These are phyloP conservation scores for Sinocyclocheilus anshuiensis DNA, from an alignment of 2,113 vertebrate species.

Conservation along the genomic window DNA sequence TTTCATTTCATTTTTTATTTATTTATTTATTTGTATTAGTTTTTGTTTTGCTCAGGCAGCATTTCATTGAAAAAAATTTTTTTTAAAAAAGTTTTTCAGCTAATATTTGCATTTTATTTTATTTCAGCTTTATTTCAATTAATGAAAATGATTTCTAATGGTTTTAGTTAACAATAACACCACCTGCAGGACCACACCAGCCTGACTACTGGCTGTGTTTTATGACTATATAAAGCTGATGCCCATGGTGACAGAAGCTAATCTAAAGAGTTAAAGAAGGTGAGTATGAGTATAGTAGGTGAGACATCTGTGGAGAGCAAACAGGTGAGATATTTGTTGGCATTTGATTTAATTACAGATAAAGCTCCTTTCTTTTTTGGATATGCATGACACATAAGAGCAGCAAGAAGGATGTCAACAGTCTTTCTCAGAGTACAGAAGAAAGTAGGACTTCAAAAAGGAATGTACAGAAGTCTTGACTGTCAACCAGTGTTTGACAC, in stretches of 20 bases:
- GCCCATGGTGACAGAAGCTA: conserved; percentile 85
- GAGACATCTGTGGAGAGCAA: conserved; percentile 68
- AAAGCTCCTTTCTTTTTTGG: not conserved
- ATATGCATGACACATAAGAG: not conserved
- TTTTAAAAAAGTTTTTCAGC: no score
- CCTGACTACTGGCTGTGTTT: conserved; percentile 82
- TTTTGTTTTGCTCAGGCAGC: not conserved
- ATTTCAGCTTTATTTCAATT: not conserved
- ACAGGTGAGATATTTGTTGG: conserved; percentile 68
- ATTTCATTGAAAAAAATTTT: no score
- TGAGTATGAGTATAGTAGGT: no score
- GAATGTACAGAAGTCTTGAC: no score
- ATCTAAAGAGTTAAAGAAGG: conserved; percentile 85
- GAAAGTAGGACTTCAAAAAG: not conserved
- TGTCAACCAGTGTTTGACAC: not conserved
- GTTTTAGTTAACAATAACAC: conserved; percentile 2
- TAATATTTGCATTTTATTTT: not conserved
- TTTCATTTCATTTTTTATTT: not conserved
- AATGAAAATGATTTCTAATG: not conserved
- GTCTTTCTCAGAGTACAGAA: not conserved
- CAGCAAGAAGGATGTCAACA: not conserved
- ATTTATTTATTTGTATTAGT: not conserved
- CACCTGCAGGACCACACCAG: conserved; percentile 60
- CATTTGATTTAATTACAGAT: not conserved
- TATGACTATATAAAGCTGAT: conserved; percentile 87